Base-by-base conservation (phyloP, 2,797 vertebrate species). In the Danio kyathit region DNA sequence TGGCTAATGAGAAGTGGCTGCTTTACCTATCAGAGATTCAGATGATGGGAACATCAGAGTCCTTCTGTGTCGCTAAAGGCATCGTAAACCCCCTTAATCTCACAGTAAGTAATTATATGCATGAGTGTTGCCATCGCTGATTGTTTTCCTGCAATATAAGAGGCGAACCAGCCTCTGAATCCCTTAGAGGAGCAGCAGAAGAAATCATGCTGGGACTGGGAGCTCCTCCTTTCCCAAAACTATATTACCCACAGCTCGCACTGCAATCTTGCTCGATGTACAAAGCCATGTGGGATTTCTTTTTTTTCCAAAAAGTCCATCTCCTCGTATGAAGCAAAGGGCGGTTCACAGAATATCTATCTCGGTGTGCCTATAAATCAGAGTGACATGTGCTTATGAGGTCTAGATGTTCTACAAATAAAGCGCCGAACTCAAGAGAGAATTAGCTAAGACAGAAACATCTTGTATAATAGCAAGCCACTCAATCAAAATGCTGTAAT, bases 1-100 rank as follows among this genome's bases (percentile, higher is more conserved):
- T 93, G n/a, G 76, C 89, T 86, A 97, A 94, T 1, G 96, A 95
- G 69, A 99, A 99, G 79, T 97, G 97, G 96, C 92, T 99, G 38
- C 90, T 99, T 17, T 99, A 99, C 80, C 93, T 96, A 5, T 92
- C 94, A 0, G 92, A 95, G 83, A 96, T 99, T 83, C 81, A 86
- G 2, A 43, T 95, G 74, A 88, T 82, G 0, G 89, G 92, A 48
- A 94, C 94, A 0, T 90, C 90, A 8, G 88, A 86, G 19, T 64
- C 83, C 48, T 79, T 0, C 38, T 99, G 97, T 21, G 44, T 14
- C 13, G 95, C 95, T 0, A 90, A 93, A 0, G 90, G 92, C 1
- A 66, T 96, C 7, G 46, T 98, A 86, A 96, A 98, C 88, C 93
- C 95, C 13, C 95, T 95, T 76, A 92, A 94, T 66, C 94, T 97